Evolutionary conservation across 2,797 vertebrate genomes (phyloP), one percentile per base, ranked within the genome.

Genomic region (Oryzias sinensis): DNA sequence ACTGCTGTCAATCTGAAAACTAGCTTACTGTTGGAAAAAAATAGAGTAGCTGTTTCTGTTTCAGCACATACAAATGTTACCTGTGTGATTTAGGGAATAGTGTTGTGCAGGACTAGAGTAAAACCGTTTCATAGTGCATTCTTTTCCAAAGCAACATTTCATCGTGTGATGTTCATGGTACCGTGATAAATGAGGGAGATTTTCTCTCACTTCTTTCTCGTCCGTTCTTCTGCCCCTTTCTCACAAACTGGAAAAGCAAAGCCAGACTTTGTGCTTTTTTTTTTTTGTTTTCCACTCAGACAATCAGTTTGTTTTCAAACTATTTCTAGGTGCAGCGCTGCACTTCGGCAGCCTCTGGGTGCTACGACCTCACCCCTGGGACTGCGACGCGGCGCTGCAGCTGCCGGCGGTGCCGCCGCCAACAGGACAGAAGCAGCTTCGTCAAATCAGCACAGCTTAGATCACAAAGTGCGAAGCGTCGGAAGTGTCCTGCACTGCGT

Each of bases 161-260:
- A 71, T 77, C 65, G 37, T 68, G 81, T 16, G 54, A 68, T 59
- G 18, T 62, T 53, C 52, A 72, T 55, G 59, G 70, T 67, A 77
- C 70, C 81, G 0, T 83, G 85, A 85, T 88, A 84, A 88, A 88
- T 80, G 85, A 89, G 85, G 88, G 84, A 79, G 20, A 52, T 65
- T 62, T 76, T 51, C 62, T 59, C 48, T 55, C 56, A 51, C 76
- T 62, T 41, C 49, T 7, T 55, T 64, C 61, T 71, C 73, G 44
- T 58, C 46, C 56, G 70, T 75, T 56, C 50, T 50, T 71, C 77
- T 54, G 68, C 85, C 83, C 83, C 76, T 79, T 72, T 72, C 76
- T 74, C 64, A 76, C 77, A 87, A 81, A 83, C 75, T 37, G 33
- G 80, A 83, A 89, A 86, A 76, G 53, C 69, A 72, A 70, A 61